Percentiles rank a stretch among this genome's conserved stretches.
Evolutionary conservation across 2,113 vertebrate species (phyloP).

Genomic region (Petaurus breviceps): DNA sequence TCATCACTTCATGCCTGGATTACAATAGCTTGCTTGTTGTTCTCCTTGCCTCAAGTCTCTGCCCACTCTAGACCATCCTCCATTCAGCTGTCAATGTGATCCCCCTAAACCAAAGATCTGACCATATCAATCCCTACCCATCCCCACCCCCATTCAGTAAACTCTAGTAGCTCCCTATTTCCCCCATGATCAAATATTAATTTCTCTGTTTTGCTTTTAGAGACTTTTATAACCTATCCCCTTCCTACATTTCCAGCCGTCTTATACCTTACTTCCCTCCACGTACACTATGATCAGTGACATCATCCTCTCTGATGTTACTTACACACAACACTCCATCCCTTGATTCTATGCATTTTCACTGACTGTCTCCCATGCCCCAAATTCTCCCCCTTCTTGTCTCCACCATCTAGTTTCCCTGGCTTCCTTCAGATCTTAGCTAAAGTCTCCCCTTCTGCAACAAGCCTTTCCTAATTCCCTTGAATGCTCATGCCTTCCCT

Average conservation of each 20-base stretch:
- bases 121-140: neutral
- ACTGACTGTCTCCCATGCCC: neutral
- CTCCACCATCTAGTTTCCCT: neutral
- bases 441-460: neutral
- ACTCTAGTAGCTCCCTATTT: neutral
- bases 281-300: neutral
- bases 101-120: too few relatives aligned
- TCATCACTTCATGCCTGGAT: neutral
- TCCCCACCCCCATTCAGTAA: neutral
- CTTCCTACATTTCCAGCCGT: neutral
- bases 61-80: neutral
- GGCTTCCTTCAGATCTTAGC: neutral
- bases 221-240: neutral
- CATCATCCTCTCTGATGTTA: neutral
- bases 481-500: neutral
- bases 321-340: neutral
- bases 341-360: neutral
- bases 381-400: neutral
- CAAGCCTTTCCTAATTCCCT: neutral
- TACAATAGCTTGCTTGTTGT: neutral
- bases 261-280: neutral
- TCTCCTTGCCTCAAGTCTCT: neutral
- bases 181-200: neutral
- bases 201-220: neutral
- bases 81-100: neutral